A percentile compares a stretch with the other conserved stretches of the same genome.
Conservation (phyloP, 53 echinoderm and acorn worm species). For the Astropecten irregularis region DNA sequence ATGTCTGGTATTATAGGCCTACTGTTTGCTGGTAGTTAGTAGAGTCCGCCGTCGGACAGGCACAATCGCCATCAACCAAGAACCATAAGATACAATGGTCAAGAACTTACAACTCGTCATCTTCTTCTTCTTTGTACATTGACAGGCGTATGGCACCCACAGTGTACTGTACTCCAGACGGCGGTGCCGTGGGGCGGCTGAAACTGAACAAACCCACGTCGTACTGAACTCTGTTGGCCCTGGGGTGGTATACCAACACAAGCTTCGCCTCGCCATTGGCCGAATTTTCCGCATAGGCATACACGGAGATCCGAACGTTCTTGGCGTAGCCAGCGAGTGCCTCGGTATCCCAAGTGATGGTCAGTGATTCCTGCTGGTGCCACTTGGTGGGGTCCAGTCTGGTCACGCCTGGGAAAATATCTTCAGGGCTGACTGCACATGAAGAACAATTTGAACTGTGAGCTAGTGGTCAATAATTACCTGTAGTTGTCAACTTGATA, state of each 20-base stretch:
- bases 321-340: slow-evolving; percentile 4
- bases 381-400: not conserved
- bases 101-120: not conserved
- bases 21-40: too few species aligned
- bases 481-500: too few species aligned
- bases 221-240: not conserved
- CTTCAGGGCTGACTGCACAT: slow-evolving; percentile 5
- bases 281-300: slow-evolving; percentile 33
- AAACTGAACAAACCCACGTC: not conserved
- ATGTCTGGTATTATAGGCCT: too few species aligned
- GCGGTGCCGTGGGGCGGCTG: not conserved
- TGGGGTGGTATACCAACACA: not conserved
- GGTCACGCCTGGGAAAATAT: not conserved
- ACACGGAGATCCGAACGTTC: slow-evolving; percentile 31
- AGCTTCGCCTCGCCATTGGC: not conserved
- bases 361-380: not conserved
- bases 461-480: too few species aligned
- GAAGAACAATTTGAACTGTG: too few species aligned
- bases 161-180: not conserved
- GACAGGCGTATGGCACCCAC: slow-evolving; percentile 9
- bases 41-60: too few species aligned
- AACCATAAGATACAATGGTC: too few species aligned
- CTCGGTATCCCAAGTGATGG: slow-evolving; percentile 51
- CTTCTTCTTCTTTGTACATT: not conserved
- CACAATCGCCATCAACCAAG: too few species aligned